phyloP scores from a whole-genome alignment of 2,797 vertebrate species.

The Eidolon dupreanum region DNA sequence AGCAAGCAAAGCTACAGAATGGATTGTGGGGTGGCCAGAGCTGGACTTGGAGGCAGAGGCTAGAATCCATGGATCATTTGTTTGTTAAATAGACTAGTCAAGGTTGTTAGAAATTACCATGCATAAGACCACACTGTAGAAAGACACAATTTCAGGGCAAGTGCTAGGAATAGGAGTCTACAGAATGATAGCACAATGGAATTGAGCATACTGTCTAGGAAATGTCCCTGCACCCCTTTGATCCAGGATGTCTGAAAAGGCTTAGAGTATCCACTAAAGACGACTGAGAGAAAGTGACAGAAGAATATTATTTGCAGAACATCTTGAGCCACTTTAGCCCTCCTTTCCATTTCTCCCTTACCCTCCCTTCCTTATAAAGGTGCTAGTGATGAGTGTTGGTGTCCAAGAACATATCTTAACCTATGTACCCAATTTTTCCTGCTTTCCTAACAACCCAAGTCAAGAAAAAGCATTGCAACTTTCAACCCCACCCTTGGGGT shows the following conservation, averaged over 20 bases:
- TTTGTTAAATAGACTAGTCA: background rate
- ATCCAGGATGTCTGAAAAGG: background rate
- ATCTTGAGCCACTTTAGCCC: background rate
- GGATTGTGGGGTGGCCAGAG: background rate
- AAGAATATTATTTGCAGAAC: background rate
- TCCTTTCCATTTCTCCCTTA: background rate
- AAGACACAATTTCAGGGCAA: background rate
- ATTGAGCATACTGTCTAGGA: background rate
- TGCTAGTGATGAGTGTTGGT: background rate
- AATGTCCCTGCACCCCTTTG: background rate
- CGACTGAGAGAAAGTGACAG: background rate
- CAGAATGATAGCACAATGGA: background rate
- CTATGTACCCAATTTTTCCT: background rate
- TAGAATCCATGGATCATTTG: background rate
- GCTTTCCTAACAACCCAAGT: slow-evolving; percentile 10
- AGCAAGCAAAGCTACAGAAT: background rate
- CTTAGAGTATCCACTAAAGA: background rate
- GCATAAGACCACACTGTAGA: background rate
- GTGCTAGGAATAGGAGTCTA: background rate
- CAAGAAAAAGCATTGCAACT: slow-evolving; percentile 44
- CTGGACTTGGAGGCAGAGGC: background rate
- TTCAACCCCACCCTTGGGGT: background rate
- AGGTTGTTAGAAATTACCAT: background rate
- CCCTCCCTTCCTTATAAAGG: background rate
- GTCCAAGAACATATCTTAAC: slow-evolving; percentile 11